A percentile compares a stretch with the other conserved stretches of the same genome.
phyloP scores from a whole-genome alignment of 2,888 invertebrate genomes.

The Troilus luridus region DNA sequence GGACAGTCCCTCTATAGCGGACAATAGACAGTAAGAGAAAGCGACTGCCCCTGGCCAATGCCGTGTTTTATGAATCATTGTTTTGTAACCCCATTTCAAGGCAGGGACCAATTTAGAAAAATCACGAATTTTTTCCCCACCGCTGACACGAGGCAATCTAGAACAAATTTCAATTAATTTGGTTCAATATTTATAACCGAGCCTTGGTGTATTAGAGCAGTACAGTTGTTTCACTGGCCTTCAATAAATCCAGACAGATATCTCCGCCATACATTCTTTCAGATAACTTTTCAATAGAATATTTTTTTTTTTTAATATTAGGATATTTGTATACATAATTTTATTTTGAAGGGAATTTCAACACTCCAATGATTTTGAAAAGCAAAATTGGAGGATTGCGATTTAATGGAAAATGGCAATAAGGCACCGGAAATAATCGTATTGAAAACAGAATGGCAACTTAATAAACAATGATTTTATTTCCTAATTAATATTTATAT shows the following conservation, averaged over 20 bases:
- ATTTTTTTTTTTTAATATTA: not conserved
- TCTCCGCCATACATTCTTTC: not conserved
- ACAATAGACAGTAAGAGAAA: conserved; percentile 34
- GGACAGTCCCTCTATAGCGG: not conserved
- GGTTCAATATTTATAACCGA: conserved; percentile 33
- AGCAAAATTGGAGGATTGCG: not conserved
- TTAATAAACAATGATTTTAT: not conserved
- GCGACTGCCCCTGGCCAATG: not conserved
- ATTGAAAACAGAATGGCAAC: not conserved
- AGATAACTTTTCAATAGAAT: not conserved
- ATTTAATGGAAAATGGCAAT: not conserved
- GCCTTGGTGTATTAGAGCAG: conserved; percentile 4
- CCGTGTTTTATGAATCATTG: conserved; percentile 33
- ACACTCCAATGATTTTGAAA: not conserved
- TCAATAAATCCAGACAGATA: conserved; percentile 20
- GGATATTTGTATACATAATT: not conserved
- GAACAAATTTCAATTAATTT: conserved; percentile 35
- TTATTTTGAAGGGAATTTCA: not conserved
- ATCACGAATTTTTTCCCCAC: conserved; percentile 22
- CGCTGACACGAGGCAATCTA: conserved; percentile 28
- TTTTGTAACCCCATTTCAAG: conserved; percentile 25
- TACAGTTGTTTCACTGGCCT: not conserved
- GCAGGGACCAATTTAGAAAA: conserved; percentile 25
- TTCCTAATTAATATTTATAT: not conserved
- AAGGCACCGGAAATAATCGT: not conserved